A percentile compares a stretch with the other conserved stretches of the same genome.
Evolutionary conservation across 1,140 invertebrate species (phyloP).

Genomic region (Chymomyza costata): DNA sequence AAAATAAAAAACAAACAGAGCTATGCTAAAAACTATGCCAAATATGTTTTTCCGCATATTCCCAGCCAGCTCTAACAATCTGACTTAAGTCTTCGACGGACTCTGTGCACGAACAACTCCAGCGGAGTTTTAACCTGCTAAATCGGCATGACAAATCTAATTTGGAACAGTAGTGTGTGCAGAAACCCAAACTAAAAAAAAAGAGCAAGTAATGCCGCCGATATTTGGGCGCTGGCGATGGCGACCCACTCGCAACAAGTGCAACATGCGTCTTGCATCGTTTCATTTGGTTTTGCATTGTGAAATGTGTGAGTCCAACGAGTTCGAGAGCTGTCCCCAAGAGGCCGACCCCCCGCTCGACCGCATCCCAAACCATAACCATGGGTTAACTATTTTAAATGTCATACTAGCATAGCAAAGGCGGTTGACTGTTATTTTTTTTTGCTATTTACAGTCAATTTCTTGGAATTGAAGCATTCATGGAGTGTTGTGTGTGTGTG

Average conservation of each 20-base stretch:
- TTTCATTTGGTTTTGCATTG: conserved; percentile 38
- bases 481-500: no score
- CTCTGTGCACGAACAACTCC: neutral
- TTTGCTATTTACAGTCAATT: conserved; percentile 60
- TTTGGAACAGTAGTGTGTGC: conserved; percentile 67
- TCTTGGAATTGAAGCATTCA: conserved; percentile 66
- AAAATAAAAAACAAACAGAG: conserved; percentile 18
- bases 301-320: no score
- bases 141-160: conserved; percentile 68
- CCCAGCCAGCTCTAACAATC: no score
- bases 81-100: no score
- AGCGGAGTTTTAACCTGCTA: conserved; percentile 24
- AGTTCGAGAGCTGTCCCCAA: no score
- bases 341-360: neutral
- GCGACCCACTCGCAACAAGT: conserved; percentile 38
- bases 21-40: conserved; percentile 39
- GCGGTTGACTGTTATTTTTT: conserved; percentile 20
- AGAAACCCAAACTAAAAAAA: neutral
- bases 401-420: conserved; percentile 18
- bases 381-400: conserved; percentile 27
- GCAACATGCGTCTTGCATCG: conserved; percentile 65
- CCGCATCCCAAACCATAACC: neutral
- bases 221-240: no score
- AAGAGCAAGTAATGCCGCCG: no score
- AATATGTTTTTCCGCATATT: conserved; percentile 69